Percentiles rank a stretch among this genome's conserved stretches.
Conservation (phyloP, 2,888 invertebrate genomes). For the Melipona beecheii region DNA sequence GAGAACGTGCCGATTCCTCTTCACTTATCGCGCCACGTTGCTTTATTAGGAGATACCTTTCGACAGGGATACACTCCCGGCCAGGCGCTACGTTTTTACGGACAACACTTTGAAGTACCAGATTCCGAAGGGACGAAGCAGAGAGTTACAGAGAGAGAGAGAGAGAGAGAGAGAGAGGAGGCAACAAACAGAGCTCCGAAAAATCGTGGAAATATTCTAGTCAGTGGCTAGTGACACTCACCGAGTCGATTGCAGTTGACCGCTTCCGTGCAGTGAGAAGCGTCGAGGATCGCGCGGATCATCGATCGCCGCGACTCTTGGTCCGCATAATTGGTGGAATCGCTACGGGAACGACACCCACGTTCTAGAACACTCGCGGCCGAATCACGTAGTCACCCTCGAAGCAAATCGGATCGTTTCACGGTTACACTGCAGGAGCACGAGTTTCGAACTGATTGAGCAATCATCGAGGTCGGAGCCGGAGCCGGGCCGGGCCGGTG, state of each 20-base stretch:
- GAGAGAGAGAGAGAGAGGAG: neutral
- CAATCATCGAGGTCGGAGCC: conserved; percentile 60
- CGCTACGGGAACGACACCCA: conserved; percentile 50
- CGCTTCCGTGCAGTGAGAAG: conserved; percentile 71
- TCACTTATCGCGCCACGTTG: conserved; percentile 48
- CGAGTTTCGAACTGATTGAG: conserved; percentile 72
- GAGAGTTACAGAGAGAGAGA: neutral
- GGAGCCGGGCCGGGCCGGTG: neutral
- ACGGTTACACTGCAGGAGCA: conserved; percentile 52
- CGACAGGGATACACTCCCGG: conserved; percentile 38
- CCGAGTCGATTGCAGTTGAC: conserved; percentile 75
- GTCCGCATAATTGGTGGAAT: conserved; percentile 54
- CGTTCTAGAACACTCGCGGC: conserved; percentile 47
- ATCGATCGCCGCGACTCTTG: conserved; percentile 77
- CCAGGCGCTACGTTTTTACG: conserved; percentile 37
- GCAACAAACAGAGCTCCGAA: neutral
- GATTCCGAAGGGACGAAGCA: conserved; percentile 8
- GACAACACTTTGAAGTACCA: conserved; percentile 13
- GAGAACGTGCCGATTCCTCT: conserved; percentile 42
- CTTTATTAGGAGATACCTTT: conserved; percentile 55
- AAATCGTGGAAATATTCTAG: neutral
- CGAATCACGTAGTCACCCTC: conserved; percentile 49
- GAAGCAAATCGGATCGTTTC: conserved; percentile 53
- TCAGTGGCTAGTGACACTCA: conserved; percentile 67
- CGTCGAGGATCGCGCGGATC: conserved; percentile 75